A percentile compares a stretch with the other conserved stretches of the same genome.
Conservation (phyloP, 2,113 vertebrate species). For the Gadus macrocephalus region DNA sequence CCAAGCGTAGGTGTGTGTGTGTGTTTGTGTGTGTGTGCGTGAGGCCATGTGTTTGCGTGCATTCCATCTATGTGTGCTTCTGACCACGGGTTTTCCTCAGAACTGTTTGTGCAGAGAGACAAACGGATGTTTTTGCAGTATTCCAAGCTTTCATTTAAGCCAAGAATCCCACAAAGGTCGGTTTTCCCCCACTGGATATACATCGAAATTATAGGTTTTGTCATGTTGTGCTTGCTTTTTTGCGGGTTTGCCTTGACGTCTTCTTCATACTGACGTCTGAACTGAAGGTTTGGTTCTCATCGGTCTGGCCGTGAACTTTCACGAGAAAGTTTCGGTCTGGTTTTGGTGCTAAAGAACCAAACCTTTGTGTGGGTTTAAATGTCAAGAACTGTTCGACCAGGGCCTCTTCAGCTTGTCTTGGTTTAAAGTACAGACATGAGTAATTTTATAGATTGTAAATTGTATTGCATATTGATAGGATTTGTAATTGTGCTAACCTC, state of each 20-base stretch:
- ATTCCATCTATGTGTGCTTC: slow-evolving; percentile 23
- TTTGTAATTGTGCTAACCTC: too few relatives aligned
- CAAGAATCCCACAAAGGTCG: slow-evolving; percentile 19
- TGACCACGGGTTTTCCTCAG: slow-evolving; percentile 64
- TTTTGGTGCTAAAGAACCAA: background rate
- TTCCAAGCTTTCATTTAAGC: slow-evolving; percentile 13
- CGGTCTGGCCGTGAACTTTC: too few relatives aligned
- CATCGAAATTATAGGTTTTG: background rate
- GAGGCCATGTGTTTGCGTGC: slow-evolving; percentile 13
- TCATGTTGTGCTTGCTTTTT: background rate
- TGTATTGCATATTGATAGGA: too few relatives aligned
- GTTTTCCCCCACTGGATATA: slow-evolving; percentile 6
- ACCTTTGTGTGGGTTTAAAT: background rate
- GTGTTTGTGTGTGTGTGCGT: slow-evolving; percentile 1
- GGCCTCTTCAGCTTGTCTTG: too few relatives aligned
- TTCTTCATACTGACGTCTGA: too few relatives aligned
- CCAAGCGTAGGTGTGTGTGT: slow-evolving; percentile 16
- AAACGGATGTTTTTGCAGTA: slow-evolving; percentile 45
- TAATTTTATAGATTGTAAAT: too few relatives aligned
- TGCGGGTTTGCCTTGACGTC: background rate
- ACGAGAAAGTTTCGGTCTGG: too few relatives aligned
- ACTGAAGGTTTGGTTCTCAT: too few relatives aligned
- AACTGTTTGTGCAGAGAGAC: slow-evolving; percentile 16
- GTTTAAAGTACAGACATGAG: too few relatives aligned
- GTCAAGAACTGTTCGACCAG: too few relatives aligned